phyloP scores from a whole-genome alignment of 2,797 vertebrate species.

The Botia kubotai region DNA sequence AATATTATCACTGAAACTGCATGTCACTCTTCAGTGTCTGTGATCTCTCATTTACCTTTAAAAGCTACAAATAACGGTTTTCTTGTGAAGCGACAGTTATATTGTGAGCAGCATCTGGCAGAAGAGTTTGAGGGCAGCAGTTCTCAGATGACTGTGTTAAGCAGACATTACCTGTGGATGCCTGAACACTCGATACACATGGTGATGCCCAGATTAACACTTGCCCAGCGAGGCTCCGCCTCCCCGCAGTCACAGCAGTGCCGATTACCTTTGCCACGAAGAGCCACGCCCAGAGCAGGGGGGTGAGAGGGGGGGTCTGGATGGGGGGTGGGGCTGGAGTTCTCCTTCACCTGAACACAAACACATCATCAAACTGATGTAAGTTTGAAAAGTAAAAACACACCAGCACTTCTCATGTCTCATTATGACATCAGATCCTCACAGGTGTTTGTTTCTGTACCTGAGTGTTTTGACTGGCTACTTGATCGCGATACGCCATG shows the following conservation, averaged over 20 bases:
- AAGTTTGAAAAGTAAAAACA: background rate
- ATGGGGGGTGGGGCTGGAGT: constrained; percentile 5
- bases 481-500: constrained; percentile 73
- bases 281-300: constrained; percentile 65
- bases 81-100: too few relatives aligned
- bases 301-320: constrained; percentile 41
- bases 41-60: too few relatives aligned
- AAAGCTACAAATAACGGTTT: too few relatives aligned
- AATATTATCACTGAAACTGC: background rate
- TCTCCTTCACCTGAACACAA: constrained; percentile 62
- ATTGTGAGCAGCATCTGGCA: too few relatives aligned
- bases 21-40: too few relatives aligned
- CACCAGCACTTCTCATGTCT: background rate
- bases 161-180: constrained; percentile 70
- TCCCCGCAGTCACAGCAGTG: constrained; percentile 79
- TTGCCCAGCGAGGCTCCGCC: constrained; percentile 79
- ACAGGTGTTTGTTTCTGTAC: constrained; percentile 48
- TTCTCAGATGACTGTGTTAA: background rate
- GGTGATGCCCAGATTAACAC: constrained; percentile 79
- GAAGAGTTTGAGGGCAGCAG: too few relatives aligned
- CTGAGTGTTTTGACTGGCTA: constrained; percentile 49
- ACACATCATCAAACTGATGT: background rate
- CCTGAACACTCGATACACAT: constrained; percentile 83
- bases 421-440: too few relatives aligned
- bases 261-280: constrained; percentile 70